Base-by-base conservation (phyloP, 30 jellyfish, hydroid and myxozoan species). In the Calvadosia cruxmelitensis region DNA sequence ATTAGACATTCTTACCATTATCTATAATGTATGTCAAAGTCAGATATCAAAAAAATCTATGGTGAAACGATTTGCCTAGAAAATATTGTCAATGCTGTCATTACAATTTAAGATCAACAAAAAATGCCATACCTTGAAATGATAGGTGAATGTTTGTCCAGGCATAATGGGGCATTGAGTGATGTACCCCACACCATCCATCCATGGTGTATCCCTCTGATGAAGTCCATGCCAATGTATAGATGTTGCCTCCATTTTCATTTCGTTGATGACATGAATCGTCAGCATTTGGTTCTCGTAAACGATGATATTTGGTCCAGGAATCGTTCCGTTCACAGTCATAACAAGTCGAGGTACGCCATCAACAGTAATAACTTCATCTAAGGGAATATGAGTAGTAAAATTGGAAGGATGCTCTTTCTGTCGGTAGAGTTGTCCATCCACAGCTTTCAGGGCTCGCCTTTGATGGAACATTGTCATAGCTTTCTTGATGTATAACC, bases 111-210 rank as follows among this genome's bases (percentile, higher is more conserved):
- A n/a, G n/a, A n/a, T n/a, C n/a, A n/a, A n/a, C n/a, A n/a, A n/a
- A n/a, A n/a, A n/a, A n/a, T n/a, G n/a, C n/a, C n/a, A n/a, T n/a
- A n/a, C n/a, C n/a, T n/a, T n/a, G 88, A 86, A 86, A 49, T 75
- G 73, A 71, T 86, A 90, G 32, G 96, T 86, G 73, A 79, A 86
- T 0, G 94, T 86, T 63, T 86, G 96, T 26, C 96, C 96, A 26
- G 96, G 93, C 33, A 92, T 94, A 32, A 86, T 80, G 0, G 96
- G 96, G 32, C 96, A 86, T 64, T 86, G 96, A 26, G 96, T 79
- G 12, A 86, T 86, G 69, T 86, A 86, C 26, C 84, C 95, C 78
- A 86, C 90, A 13, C 96, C 96, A 53, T 86, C 96, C 85, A 86
- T 80, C 77, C 83, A 86, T 2, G 96, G 96, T 16, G 96, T 86